Base-by-base conservation (phyloP, 2,797 vertebrate species). In the Denticeps clupeoides region DNA sequence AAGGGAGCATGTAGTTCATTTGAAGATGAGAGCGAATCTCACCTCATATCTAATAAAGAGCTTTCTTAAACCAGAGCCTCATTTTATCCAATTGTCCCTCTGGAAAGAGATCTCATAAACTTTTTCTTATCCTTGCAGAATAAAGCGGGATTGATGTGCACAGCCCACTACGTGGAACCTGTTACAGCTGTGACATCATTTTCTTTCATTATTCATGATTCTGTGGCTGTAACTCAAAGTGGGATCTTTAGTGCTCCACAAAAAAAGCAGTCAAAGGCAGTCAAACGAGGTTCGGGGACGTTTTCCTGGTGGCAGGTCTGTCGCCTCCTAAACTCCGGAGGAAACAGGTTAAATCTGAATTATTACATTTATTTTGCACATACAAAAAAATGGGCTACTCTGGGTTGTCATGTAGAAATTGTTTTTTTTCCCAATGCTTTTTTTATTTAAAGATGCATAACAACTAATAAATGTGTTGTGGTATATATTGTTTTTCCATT, bases 161-260 rank as follows among this genome's bases (percentile, higher is more conserved):
- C 25, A 12, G 24, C 23, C 18, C 35, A 29, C 41, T 42, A 44
- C 5, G 38, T 35, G 3, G 35, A 16, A 40, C 49, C 33, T 43
- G 23, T 40, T 50, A 35, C 45, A 46, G 53, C 46, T 45, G 25
- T 50, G 22, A 58, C 45, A 60, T 56, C 5, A 51, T 55, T 47
- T 26, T 16, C 15, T 45, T 62, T 48, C 38, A 57, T 62, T 63
- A 65, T 63, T 63, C 24, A 64, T 19, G 11, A 41, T 12, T 42
- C 46, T 45, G 49, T 38, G 43, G 41, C 32, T 45, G 41, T 26
- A 51, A 55, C 23, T 55, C 16, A 50, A 26, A 53, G 27, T 24
- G 32, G 46, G 24, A 42, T 53, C 47, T 13, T 58, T 48, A 49
- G 43, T 15, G 18, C 18, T 19, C 18, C 19, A 19, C 28, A 31